Conservation (phyloP, 2,888 invertebrate genomes). For the Microchrysa polita region DNA sequence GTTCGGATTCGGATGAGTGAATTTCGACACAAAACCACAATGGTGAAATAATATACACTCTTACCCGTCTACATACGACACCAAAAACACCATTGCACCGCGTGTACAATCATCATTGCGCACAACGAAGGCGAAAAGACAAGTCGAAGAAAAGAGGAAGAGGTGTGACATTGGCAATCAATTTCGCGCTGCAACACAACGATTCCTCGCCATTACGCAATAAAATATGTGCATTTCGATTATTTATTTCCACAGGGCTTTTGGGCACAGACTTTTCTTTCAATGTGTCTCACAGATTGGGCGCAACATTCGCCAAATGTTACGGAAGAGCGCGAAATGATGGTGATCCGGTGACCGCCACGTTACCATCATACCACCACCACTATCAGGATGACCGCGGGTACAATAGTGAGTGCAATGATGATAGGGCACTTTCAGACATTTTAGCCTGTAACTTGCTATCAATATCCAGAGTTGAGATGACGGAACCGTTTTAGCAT, state of each 20-base stretch:
- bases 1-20: slow-evolving; percentile 43
- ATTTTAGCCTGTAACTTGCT: slow-evolving; percentile 33
- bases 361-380: no score
- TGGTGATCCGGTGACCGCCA: slow-evolving; percentile 8
- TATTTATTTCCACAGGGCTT: slow-evolving; percentile 48
- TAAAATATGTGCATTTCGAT: slow-evolving; percentile 51
- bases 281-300: background rate
- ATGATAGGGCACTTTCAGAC: slow-evolving; percentile 40
- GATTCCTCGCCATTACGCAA: slow-evolving; percentile 48
- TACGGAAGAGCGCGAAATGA: background rate
- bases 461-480: slow-evolving; percentile 21
- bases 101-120: background rate
- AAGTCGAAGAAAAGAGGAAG: slow-evolving; percentile 43
- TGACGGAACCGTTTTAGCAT: slow-evolving; percentile 23
- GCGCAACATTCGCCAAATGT: background rate
- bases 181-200: slow-evolving; percentile 38
- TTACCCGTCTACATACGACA: slow-evolving; percentile 14
- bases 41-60: slow-evolving; percentile 34
- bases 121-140: background rate
- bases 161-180: slow-evolving; percentile 48
- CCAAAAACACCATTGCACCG: slow-evolving; percentile 10
- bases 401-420: slow-evolving; percentile 25
- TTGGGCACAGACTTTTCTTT: slow-evolving; percentile 25
- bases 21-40: slow-evolving; percentile 39
- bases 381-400: background rate